Evolutionary conservation across 2,888 invertebrate species (phyloP).

Genomic region (Microplitis deprimator): DNA sequence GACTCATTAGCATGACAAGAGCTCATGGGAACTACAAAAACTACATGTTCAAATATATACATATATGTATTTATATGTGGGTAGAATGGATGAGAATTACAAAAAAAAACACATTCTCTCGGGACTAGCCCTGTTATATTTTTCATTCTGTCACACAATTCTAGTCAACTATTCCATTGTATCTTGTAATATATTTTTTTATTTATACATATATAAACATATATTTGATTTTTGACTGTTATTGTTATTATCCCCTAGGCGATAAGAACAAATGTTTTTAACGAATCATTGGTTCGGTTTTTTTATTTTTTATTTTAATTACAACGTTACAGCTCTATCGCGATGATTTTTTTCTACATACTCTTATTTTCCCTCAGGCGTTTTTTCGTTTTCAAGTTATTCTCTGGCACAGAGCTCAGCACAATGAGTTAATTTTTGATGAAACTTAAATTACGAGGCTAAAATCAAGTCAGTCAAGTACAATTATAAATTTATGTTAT

Average conservation of each 20-base stretch:
- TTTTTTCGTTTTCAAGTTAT: constrained; percentile 10
- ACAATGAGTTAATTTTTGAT: neutral
- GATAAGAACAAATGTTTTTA: neutral
- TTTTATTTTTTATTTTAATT: neutral
- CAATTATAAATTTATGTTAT: neutral
- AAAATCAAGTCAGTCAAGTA: neutral
- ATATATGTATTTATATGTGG: neutral
- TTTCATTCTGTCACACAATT: constrained; percentile 20
- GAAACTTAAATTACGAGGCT: neutral
- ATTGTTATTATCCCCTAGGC: neutral
- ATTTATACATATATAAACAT: neutral
- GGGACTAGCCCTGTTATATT: neutral
- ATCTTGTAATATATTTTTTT: constrained; percentile 13
- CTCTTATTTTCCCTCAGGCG: neutral
- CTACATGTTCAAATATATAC: constrained; percentile 11
- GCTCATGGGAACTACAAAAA: constrained; percentile 41
- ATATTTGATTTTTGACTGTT: neutral
- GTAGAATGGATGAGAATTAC: constrained; percentile 24
- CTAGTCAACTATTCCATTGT: constrained; percentile 22
- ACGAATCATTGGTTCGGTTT: neutral
- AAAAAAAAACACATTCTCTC: constrained; percentile 18
- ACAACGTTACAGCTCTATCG: neutral
- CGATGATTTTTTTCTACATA: neutral
- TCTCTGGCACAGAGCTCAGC: neutral
- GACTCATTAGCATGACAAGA: constrained; percentile 59